phyloP scores from a whole-genome alignment of 2,888 invertebrate species.

The Orchestes rusci region DNA sequence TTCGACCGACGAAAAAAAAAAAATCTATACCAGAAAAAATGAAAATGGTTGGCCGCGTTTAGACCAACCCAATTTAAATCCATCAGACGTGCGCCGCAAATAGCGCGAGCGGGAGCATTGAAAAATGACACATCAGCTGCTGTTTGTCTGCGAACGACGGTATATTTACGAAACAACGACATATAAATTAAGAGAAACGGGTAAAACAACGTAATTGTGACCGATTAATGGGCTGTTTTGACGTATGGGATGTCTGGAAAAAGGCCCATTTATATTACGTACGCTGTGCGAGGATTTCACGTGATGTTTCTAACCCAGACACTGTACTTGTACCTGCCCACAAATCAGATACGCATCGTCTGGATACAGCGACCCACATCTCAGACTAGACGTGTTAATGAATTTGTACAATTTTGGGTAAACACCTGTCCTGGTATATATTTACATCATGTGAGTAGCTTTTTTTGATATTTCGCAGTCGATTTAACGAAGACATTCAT shows the following conservation, averaged over 20 bases:
- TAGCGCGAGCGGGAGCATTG: conserved; percentile 27
- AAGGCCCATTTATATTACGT: conserved; percentile 10
- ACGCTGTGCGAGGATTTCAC: conserved; percentile 1
- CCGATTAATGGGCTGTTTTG: conserved; percentile 36
- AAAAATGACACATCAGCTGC: conserved; percentile 38
- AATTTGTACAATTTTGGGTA: too few species aligned
- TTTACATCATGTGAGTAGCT: too few species aligned
- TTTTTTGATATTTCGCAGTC: too few species aligned
- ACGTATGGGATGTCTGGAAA: conserved; percentile 25
- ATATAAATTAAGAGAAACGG: conserved; percentile 33
- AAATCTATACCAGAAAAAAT: too few species aligned
- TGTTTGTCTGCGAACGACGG: conserved; percentile 19
- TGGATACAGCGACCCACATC: background rate
- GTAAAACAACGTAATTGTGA: conserved; percentile 31
- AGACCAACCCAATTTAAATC: conserved; percentile 13
- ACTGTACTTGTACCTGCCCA: too few species aligned
- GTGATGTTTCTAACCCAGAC: background rate
- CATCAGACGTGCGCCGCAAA: conserved; percentile 24
- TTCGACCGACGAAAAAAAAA: too few species aligned
- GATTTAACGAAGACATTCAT: too few species aligned
- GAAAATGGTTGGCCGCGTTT: background rate
- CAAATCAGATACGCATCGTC: too few species aligned
- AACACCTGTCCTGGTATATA: too few species aligned
- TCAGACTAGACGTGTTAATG: too few species aligned
- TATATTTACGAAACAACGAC: conserved; percentile 32